Conservation (phyloP, 2,113 vertebrate species). For the Ailuropoda melanoleuca region DNA sequence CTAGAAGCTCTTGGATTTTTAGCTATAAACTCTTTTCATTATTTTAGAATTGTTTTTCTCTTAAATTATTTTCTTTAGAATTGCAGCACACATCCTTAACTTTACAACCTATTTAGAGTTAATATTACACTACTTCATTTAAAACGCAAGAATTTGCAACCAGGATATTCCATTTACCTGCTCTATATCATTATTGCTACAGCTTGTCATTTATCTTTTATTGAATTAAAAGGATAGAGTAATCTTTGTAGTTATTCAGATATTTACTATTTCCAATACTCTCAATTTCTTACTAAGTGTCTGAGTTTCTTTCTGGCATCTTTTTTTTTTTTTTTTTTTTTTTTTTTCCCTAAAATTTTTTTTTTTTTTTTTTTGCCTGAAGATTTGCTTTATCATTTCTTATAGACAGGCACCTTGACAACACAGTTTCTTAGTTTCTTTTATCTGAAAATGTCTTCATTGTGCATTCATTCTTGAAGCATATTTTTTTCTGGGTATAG, state of each 20-base stretch:
- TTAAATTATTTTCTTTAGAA: neutral
- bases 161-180: neutral
- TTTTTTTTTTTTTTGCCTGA: neutral
- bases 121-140: neutral
- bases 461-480: neutral
- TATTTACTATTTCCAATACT: neutral
- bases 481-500: conserved; percentile 9
- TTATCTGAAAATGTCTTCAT: neutral
- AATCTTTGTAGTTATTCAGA: neutral
- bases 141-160: neutral
- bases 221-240: neutral
- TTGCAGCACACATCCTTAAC: neutral
- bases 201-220: neutral
- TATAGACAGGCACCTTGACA: neutral
- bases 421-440: neutral
- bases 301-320: neutral
- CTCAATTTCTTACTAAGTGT: neutral
- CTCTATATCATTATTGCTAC: neutral
- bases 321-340: neutral
- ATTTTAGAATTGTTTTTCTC: neutral
- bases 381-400: neutral
- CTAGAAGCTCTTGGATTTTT: neutral
- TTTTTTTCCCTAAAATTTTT: neutral
- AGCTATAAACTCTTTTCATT: neutral
- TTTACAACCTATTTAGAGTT: neutral